Conservation (phyloP, 2,888 invertebrate species). For the Ferrisia virgata region DNA sequence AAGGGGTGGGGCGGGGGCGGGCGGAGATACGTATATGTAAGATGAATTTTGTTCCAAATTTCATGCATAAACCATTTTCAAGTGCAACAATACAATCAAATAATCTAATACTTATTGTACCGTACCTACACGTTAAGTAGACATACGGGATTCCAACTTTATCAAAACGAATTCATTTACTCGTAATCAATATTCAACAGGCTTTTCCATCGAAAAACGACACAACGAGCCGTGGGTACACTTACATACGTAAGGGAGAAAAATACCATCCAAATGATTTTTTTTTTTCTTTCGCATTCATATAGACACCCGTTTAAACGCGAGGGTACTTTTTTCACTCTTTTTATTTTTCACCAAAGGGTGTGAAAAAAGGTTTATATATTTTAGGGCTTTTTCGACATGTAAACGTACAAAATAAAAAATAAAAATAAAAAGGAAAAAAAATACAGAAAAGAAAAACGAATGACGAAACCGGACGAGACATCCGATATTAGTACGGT, state of each 20-base stretch:
- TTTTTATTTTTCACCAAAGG: neutral
- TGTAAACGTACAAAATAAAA: no score
- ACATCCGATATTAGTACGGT: conserved; percentile 19
- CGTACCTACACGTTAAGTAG: no score
- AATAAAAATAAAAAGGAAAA: no score
- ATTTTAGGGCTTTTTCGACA: conserved; percentile 12
- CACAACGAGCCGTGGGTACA: neutral
- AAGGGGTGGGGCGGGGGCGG: no score
- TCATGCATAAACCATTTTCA: no score
- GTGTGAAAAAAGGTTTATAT: conserved; percentile 3
- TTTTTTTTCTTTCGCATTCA: neutral
- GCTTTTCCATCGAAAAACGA: neutral
- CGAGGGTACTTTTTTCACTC: neutral
- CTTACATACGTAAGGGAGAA: no score
- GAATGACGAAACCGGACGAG: conserved; percentile 18
- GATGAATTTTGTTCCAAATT: no score
- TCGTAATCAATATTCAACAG: conserved; percentile 37
- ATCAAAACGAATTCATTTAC: neutral
- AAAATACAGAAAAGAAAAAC: neutral
- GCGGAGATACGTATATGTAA: no score
- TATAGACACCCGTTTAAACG: neutral
- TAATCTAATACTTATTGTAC: no score
- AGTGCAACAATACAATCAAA: no score
- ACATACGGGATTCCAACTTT: no score
- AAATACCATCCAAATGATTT: conserved; percentile 4